Evolutionary conservation across 2,888 invertebrate genomes (phyloP).

Genomic region (Cosmopolites sordidus): DNA sequence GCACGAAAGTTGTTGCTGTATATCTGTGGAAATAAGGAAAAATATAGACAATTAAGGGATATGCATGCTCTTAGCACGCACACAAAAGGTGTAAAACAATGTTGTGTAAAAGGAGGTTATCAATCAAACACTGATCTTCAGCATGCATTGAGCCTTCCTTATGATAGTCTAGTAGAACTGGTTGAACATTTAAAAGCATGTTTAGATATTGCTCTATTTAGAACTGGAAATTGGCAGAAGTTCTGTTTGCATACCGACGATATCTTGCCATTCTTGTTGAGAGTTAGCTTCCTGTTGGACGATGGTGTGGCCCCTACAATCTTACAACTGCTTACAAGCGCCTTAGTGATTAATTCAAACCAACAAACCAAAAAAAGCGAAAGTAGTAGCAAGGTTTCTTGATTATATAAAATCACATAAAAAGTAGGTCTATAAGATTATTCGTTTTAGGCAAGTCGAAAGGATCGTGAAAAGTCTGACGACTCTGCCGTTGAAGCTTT

Average conservation of each 20-base stretch:
- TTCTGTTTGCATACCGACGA: conserved; percentile 72
- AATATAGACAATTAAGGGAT: conserved; percentile 90
- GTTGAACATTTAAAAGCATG: conserved; percentile 94
- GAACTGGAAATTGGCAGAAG: conserved; percentile 94
- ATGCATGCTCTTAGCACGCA: conserved; percentile 89
- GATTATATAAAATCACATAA: conserved; percentile 20
- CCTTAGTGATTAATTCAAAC: conserved; percentile 63
- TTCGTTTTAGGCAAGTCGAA: conserved; percentile 41
- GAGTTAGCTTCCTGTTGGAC: conserved; percentile 80
- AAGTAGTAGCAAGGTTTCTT: conserved; percentile 30
- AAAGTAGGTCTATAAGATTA: not conserved
- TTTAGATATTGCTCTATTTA: conserved; percentile 84
- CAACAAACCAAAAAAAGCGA: conserved; percentile 33
- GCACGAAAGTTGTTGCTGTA: conserved; percentile 86
- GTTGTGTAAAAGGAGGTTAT: conserved; percentile 56
- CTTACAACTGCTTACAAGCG: conserved; percentile 83
- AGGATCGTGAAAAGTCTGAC: conserved; percentile 64
- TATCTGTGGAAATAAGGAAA: conserved; percentile 92
- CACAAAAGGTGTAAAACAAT: conserved; percentile 60
- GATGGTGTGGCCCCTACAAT: conserved; percentile 89
- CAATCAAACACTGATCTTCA: conserved; percentile 48
- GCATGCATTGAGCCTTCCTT: conserved; percentile 61
- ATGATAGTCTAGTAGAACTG: conserved; percentile 87
- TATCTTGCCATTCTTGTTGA: conserved; percentile 76
- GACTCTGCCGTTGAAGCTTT: conserved; percentile 62